A percentile compares a stretch with the other conserved stretches of the same genome.
Conservation (phyloP, 92 coral and sea anemone genomes). For the Chrysogorgia sp. region DNA sequence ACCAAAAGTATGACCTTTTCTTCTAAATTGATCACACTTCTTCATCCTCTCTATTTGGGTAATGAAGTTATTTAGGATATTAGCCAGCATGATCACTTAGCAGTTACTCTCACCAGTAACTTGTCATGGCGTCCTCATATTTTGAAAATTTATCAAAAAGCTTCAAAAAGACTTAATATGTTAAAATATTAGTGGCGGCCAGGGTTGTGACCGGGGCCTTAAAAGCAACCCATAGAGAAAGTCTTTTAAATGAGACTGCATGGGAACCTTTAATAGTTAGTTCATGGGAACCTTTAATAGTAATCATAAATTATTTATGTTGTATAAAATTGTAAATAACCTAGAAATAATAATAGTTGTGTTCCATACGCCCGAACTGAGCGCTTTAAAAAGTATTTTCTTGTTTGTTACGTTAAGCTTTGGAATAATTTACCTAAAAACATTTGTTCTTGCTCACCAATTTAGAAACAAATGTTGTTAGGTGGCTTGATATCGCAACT, state of each 20-base stretch:
- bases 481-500: neutral
- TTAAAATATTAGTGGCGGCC: conserved; percentile 44
- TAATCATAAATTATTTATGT: neutral
- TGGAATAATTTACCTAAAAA: neutral
- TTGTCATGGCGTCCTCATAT: conserved; percentile 25
- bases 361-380: neutral
- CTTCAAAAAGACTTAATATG: neutral
- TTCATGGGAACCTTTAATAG: neutral
- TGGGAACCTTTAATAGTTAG: neutral
- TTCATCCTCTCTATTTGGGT: neutral
- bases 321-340: conserved; percentile 11
- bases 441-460: neutral
- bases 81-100: conserved; percentile 23
- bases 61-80: conserved; percentile 2
- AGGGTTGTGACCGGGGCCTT: conserved; percentile 58
- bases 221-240: conserved; percentile 50
- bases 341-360: neutral
- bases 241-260: conserved; percentile 9
- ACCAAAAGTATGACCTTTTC: conserved; percentile 31
- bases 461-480: neutral
- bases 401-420: neutral
- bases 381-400: neutral
- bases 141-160: neutral
- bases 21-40: neutral
- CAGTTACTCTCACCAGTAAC: conserved; percentile 24